Conservation (phyloP, 2,113 vertebrate species). For the Anseranas semipalmata region DNA sequence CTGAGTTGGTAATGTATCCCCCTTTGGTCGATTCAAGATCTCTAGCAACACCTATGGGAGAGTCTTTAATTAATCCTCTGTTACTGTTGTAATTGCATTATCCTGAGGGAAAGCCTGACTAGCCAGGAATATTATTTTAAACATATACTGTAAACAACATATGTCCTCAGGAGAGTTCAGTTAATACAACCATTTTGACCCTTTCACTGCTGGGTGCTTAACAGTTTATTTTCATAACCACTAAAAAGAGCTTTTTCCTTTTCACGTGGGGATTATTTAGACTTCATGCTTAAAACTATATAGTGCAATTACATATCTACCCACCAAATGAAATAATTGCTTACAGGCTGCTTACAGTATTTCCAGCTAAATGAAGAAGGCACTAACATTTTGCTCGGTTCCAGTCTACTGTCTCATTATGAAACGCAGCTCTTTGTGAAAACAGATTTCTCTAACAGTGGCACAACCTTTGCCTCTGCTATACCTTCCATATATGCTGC, state of each 20-base stretch:
- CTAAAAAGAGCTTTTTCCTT: neutral
- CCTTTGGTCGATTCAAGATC: constrained; percentile 79
- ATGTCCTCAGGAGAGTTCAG: constrained; percentile 71
- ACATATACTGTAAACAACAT: constrained; percentile 92
- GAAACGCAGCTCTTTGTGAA: constrained; percentile 21
- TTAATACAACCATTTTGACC: constrained; percentile 70
- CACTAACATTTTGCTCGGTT: constrained; percentile 28
- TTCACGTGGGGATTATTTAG: constrained; percentile 27
- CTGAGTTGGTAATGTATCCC: constrained; percentile 77
- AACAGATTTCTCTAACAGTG: constrained; percentile 4
- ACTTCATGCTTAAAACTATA: constrained; percentile 24
- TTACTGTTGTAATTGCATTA: constrained; percentile 91
- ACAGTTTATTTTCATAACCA: constrained; percentile 47
- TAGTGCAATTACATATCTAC: constrained; percentile 5
- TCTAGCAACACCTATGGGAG: constrained; percentile 84
- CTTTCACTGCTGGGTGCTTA: constrained; percentile 66
- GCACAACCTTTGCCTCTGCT: constrained; percentile 11
- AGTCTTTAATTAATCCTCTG: constrained; percentile 95
- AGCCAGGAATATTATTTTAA: constrained; percentile 92
- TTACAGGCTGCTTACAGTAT: constrained; percentile 38
- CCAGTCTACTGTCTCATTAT: constrained; percentile 12
- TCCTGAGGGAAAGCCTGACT: constrained; percentile 82
- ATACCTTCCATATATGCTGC: neutral
- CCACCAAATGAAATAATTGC: constrained; percentile 29
- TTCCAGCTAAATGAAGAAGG: neutral